These are phyloP conservation scores for Huso huso DNA, from an alignment of 2,797 vertebrate species.

Conservation along the genomic window DNA sequence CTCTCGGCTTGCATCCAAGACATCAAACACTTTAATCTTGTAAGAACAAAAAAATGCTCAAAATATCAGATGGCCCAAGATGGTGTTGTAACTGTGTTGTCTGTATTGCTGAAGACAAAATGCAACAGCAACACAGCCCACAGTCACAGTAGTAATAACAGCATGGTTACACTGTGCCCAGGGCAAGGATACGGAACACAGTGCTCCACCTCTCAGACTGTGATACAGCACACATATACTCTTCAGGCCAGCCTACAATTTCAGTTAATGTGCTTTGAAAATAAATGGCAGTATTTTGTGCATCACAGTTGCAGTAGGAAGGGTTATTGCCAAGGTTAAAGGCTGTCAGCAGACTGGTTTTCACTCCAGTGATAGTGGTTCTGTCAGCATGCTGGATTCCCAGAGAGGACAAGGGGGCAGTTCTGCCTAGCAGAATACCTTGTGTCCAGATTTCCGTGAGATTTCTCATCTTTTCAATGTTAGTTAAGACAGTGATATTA, in stretches of 20 bases:
- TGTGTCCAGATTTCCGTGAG: not conserved
- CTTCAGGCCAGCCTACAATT: slow-evolving; percentile 11
- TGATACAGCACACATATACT: not conserved
- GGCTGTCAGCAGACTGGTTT: not conserved
- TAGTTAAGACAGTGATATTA: slow-evolving; percentile 2
- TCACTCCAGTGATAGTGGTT: slow-evolving; percentile 3
- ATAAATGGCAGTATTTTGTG: slow-evolving; percentile 4
- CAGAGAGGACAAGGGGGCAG: not conserved
- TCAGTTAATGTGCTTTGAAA: not conserved
- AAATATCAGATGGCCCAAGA: too few relatives aligned
- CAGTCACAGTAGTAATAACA: too few relatives aligned
- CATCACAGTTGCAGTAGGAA: slow-evolving; percentile 9
- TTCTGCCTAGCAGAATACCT: slow-evolving; percentile 1
- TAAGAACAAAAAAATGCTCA: too few relatives aligned
- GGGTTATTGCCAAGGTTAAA: slow-evolving; percentile 13
- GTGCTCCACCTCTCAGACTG: not conserved
- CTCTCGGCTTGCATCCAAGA: too few relatives aligned
- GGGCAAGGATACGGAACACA: not conserved
- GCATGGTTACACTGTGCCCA: not conserved
- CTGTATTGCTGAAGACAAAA: too few relatives aligned
- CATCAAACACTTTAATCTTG: too few relatives aligned
- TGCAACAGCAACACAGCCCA: too few relatives aligned
- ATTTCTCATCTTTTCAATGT: slow-evolving; percentile 3
- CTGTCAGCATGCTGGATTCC: slow-evolving; percentile 2
- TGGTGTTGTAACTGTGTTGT: too few relatives aligned